phyloP scores from a whole-genome alignment of 2,888 invertebrate species.

The Hemicrepidius hirtus region DNA sequence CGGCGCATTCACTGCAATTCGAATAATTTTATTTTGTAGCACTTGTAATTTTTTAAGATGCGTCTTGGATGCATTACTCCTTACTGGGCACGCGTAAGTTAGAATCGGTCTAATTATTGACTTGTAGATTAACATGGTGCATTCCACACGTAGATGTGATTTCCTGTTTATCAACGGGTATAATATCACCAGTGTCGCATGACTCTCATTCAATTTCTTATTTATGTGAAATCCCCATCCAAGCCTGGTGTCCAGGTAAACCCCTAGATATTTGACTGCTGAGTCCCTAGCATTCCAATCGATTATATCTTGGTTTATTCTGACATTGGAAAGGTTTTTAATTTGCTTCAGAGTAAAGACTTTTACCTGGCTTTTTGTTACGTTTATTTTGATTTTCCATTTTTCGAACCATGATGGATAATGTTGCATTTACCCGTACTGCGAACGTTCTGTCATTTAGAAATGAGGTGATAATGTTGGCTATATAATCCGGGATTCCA shows the following conservation, averaged over 20 bases:
- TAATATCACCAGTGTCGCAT: background rate
- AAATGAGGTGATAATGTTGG: no score
- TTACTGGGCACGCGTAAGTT: slow-evolving; percentile 4
- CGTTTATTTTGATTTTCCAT: background rate
- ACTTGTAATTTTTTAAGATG: slow-evolving; percentile 13
- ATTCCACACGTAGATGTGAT: background rate
- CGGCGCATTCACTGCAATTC: slow-evolving; percentile 1
- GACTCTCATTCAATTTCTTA: background rate
- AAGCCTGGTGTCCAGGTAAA: no score
- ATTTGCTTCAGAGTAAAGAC: slow-evolving; percentile 3
- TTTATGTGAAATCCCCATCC: slow-evolving; percentile 7
- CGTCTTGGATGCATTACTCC: slow-evolving; percentile 1
- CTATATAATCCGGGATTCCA: no score
- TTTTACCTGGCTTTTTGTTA: slow-evolving; percentile 10
- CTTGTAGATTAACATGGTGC: slow-evolving; percentile 12
- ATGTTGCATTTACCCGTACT: no score
- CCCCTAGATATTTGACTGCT: no score
- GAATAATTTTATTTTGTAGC: background rate
- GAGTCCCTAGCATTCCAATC: background rate
- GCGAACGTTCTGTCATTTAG: no score
- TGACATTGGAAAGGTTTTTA: background rate
- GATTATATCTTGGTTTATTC: background rate
- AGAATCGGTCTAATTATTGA: slow-evolving; percentile 7
- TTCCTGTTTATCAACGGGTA: slow-evolving; percentile 2
- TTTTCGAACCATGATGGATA: background rate